These are phyloP conservation scores for Cossypha niveicapilla DNA, from an alignment of 2,797 vertebrate genomes.

Conservation along the genomic window DNA sequence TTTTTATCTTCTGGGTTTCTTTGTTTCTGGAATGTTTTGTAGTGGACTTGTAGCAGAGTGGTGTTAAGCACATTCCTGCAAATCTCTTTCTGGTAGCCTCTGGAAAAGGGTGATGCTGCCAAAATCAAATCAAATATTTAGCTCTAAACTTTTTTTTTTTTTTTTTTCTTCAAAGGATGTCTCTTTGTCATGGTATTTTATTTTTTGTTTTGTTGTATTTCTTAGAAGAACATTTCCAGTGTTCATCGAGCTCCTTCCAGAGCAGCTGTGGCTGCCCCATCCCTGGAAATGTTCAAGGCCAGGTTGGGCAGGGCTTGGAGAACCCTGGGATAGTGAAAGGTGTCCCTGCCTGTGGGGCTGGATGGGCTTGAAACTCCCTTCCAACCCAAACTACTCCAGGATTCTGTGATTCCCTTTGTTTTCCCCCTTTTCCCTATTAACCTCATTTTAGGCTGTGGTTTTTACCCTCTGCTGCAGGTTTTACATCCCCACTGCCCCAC, in stretches of 20 bases:
- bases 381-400: background rate
- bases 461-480: background rate
- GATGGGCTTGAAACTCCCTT: background rate
- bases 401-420: background rate
- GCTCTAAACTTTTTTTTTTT: background rate
- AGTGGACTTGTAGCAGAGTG: background rate
- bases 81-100: background rate
- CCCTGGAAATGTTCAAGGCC: background rate
- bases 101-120: background rate
- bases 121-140: background rate
- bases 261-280: background rate
- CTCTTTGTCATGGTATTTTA: background rate
- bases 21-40: background rate
- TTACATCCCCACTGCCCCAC: background rate
- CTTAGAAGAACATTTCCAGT: background rate
- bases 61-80: background rate
- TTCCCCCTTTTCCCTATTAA: background rate
- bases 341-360: accelerated
- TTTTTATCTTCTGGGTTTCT: background rate
- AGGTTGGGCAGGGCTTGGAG: background rate
- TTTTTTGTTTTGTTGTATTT: background rate
- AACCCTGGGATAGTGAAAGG: accelerated
- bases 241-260: background rate
- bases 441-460: background rate
- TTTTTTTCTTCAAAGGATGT: background rate